Conservation (phyloP, 2,888 invertebrate genomes). For the Escarpia spicata region DNA sequence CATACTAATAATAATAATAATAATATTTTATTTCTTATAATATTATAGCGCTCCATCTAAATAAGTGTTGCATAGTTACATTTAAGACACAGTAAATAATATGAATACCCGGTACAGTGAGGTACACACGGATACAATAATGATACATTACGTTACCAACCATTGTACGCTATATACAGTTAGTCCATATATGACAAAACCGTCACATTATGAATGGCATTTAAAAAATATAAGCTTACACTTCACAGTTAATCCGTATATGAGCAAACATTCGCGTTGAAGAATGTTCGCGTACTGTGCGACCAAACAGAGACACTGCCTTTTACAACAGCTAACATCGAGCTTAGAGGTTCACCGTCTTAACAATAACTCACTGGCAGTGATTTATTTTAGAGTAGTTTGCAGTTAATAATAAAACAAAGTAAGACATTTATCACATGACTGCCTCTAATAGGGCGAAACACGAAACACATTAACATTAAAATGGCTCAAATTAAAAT, state of each 20-base stretch:
- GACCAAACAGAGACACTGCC: no score
- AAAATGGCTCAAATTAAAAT: neutral
- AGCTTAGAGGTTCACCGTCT: neutral
- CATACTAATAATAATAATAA: no score
- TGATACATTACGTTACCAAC: no score
- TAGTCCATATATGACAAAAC: neutral
- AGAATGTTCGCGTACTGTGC: no score
- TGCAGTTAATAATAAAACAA: neutral
- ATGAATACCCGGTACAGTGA: no score
- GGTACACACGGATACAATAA: no score
- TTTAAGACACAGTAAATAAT: no score
- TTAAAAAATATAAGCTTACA: neutral
- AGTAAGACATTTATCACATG: neutral
- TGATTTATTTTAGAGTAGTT: neutral
- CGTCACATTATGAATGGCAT: neutral
- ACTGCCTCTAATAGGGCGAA: neutral
- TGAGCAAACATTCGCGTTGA: no score
- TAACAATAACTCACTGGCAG: neutral
- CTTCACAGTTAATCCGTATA: no score
- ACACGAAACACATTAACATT: neutral
- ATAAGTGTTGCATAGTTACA: no score
- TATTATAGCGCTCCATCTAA: no score
- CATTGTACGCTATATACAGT: neutral
- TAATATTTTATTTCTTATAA: no score
- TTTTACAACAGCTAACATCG: neutral